These are phyloP conservation scores for Erpetoichthys calabaricus DNA, from an alignment of 2,797 vertebrate species.

Conservation along the genomic window DNA sequence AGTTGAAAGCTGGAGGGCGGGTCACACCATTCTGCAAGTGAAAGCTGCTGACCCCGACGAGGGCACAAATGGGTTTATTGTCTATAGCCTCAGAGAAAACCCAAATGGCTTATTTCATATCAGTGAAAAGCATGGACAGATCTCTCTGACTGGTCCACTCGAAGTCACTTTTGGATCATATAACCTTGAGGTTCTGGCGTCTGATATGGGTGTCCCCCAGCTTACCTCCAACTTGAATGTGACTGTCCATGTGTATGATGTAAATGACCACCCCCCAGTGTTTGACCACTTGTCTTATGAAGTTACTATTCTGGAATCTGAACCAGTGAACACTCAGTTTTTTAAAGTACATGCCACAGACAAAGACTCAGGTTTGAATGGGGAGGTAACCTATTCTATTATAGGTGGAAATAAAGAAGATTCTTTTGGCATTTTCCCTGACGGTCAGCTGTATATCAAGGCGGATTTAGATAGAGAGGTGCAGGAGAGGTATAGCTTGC, in stretches of 20 bases:
- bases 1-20: slow-evolving; percentile 89
- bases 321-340: slow-evolving; percentile 91
- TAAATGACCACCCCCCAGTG: slow-evolving; percentile 85
- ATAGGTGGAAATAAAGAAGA: slow-evolving; percentile 71
- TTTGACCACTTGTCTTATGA: slow-evolving; percentile 95
- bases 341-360: slow-evolving; percentile 85
- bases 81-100: slow-evolving; percentile 82
- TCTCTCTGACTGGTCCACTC: slow-evolving; percentile 69
- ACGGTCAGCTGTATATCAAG: slow-evolving; percentile 91
- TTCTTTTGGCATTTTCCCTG: slow-evolving; percentile 90
- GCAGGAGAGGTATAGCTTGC: slow-evolving; percentile 74
- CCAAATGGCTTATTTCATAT: slow-evolving; percentile 75
- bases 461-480: slow-evolving; percentile 86
- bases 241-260: slow-evolving; percentile 82
- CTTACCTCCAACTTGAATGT: slow-evolving; percentile 70
- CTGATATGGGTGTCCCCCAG: slow-evolving; percentile 78
- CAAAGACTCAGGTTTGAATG: slow-evolving; percentile 84
- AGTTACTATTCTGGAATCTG: slow-evolving; percentile 76
- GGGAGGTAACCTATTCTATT: slow-evolving; percentile 83
- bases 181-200: slow-evolving; percentile 76
- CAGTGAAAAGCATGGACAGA: slow-evolving; percentile 66
- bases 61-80: slow-evolving; percentile 71
- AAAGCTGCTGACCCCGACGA: slow-evolving; percentile 83
- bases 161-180: slow-evolving; percentile 80
- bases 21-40: slow-evolving; percentile 85